Evolutionary conservation across 2,888 invertebrate genomes (phyloP).

Genomic region (Ormia ochracea): DNA sequence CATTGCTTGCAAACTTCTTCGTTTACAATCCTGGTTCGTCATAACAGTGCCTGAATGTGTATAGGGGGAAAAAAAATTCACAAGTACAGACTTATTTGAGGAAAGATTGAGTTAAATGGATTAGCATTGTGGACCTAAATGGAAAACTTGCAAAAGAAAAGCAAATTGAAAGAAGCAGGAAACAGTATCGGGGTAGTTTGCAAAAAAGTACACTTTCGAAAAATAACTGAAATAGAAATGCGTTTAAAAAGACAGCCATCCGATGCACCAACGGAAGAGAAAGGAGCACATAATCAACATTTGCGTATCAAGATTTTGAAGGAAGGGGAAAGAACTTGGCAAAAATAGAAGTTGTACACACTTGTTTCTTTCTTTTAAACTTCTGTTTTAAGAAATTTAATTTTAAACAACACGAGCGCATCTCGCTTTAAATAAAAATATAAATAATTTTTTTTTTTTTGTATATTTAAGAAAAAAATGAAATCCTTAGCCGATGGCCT

Average conservation of each 20-base stretch:
- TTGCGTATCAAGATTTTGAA: not conserved
- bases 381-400: not conserved
- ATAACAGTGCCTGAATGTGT: not conserved
- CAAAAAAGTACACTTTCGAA: not conserved
- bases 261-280: not conserved
- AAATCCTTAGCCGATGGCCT: too few species aligned
- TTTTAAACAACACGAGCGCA: too few species aligned
- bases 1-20: not conserved
- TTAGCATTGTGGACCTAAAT: slow-evolving; percentile 53
- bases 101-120: slow-evolving; percentile 61
- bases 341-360: not conserved
- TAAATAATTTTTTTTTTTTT: too few species aligned
- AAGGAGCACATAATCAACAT: slow-evolving; percentile 28
- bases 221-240: slow-evolving; percentile 23
- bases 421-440: too few species aligned
- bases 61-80: not conserved
- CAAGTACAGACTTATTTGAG: slow-evolving; percentile 25
- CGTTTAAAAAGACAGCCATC: slow-evolving; percentile 23
- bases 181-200: slow-evolving; percentile 19
- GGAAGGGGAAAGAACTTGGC: not conserved
- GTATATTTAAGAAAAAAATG: too few species aligned
- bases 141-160: slow-evolving; percentile 4
- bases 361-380: not conserved
- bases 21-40: not conserved
- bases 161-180: slow-evolving; percentile 40